These are phyloP conservation scores for Idaea biselata DNA, from an alignment of 2,888 invertebrate species.

Conservation along the genomic window DNA sequence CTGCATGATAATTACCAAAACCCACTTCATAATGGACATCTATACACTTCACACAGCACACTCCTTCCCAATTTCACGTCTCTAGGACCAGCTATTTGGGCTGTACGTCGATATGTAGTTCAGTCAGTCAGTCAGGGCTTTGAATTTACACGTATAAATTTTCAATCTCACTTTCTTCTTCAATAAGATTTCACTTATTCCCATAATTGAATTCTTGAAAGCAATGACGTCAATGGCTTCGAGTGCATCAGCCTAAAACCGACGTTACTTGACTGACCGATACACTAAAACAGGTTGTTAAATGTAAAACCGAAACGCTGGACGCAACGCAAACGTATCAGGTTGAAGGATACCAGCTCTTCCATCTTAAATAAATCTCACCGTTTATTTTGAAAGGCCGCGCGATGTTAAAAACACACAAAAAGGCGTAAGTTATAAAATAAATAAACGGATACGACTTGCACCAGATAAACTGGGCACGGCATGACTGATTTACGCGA, in stretches of 20 bases:
- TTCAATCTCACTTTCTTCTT: background rate
- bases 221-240: conserved; percentile 33
- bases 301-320: conserved; percentile 26
- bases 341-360: conserved; percentile 15
- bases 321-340: conserved; percentile 18
- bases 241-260: conserved; percentile 29
- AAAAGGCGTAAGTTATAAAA: background rate
- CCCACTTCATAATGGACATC: too few relatives aligned
- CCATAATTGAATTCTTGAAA: background rate
- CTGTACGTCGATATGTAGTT: too few relatives aligned
- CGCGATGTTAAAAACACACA: background rate
- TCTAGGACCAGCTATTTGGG: too few relatives aligned
- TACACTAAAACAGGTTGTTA: conserved; percentile 29
- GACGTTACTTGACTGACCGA: conserved; percentile 27
- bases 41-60: too few relatives aligned
- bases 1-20: too few relatives aligned
- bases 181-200: background rate
- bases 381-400: conserved; percentile 3
- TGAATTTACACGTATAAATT: background rate
- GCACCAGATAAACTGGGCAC: background rate
- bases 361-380: background rate
- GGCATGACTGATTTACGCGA: background rate
- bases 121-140: too few relatives aligned
- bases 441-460: background rate
- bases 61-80: too few relatives aligned